These are phyloP conservation scores for Melanotaenia pygmaea DNA, from an alignment of 2,797 vertebrate species.

Conservation along the genomic window DNA sequence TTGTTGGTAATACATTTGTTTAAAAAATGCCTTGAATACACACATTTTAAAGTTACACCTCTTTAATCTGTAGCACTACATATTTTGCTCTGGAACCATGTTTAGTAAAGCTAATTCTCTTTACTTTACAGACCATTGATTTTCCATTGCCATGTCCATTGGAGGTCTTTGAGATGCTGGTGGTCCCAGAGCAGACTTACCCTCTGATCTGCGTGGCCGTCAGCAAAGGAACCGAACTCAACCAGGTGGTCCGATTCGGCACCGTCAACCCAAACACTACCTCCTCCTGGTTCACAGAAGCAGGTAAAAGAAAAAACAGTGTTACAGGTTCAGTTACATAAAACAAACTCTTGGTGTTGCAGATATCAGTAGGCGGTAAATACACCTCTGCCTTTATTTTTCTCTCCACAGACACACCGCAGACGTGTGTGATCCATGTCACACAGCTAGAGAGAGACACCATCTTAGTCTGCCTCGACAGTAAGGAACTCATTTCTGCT, in stretches of 20 bases:
- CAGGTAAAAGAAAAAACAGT: slow-evolving; percentile 79
- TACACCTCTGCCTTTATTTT: neutral
- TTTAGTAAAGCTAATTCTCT: neutral
- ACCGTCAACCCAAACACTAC: slow-evolving; percentile 95
- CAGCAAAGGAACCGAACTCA: slow-evolving; percentile 91
- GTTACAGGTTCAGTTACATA: neutral
- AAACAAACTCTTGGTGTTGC: neutral
- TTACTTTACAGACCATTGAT: slow-evolving; percentile 87
- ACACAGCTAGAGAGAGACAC: slow-evolving; percentile 94
- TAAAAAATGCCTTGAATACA: neutral
- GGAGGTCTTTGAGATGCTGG: slow-evolving; percentile 94
- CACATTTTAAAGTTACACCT: too few relatives aligned
- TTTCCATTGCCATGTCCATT: slow-evolving; percentile 93
- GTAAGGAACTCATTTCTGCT: slow-evolving; percentile 78
- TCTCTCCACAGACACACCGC: slow-evolving; percentile 85
- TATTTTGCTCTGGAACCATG: too few relatives aligned
- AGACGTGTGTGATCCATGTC: slow-evolving; percentile 92
- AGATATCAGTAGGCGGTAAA: neutral
- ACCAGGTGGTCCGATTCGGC: slow-evolving; percentile 93
- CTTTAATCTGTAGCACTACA: too few relatives aligned
- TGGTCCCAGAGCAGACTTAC: slow-evolving; percentile 92
- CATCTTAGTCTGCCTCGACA: slow-evolving; percentile 93
- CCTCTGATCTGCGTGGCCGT: slow-evolving; percentile 94
- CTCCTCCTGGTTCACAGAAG: slow-evolving; percentile 95
- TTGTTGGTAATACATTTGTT: neutral